phyloP scores from a whole-genome alignment of 1,140 invertebrate genomes.

The Aphaenogaster rudis region DNA sequence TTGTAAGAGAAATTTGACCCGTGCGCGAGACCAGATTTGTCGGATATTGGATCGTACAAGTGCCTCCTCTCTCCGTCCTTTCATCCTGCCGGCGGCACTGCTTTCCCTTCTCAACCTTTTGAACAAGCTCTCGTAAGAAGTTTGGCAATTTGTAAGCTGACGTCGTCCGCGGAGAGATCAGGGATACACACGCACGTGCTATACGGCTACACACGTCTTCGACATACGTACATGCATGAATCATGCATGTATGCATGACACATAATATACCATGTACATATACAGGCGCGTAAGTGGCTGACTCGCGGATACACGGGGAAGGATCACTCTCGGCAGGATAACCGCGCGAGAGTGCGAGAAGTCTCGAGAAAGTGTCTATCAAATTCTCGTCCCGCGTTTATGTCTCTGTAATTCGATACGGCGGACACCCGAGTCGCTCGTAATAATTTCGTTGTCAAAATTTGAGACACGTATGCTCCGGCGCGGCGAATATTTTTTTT shows the following conservation, averaged over 20 bases:
- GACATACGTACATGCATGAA: slow-evolving; percentile 29
- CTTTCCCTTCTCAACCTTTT: slow-evolving; percentile 28
- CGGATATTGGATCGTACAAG: slow-evolving; percentile 73
- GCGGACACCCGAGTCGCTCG: neutral
- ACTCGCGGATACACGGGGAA: slow-evolving; percentile 6
- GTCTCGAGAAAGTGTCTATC: slow-evolving; percentile 50
- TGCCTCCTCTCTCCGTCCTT: slow-evolving; percentile 61
- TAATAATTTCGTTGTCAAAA: slow-evolving; percentile 40
- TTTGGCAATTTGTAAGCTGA: slow-evolving; percentile 74
- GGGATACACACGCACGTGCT: slow-evolving; percentile 53
- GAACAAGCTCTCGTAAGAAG: slow-evolving; percentile 61
- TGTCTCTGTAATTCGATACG: slow-evolving; percentile 11
- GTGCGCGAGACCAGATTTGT: slow-evolving; percentile 52
- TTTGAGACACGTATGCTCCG: slow-evolving; percentile 27
- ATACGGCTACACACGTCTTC: slow-evolving; percentile 12
- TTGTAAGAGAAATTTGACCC: slow-evolving; percentile 61
- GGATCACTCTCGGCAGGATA: slow-evolving; percentile 48
- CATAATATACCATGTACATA: slow-evolving; percentile 59
- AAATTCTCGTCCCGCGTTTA: slow-evolving; percentile 7
- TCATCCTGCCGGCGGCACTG: slow-evolving; percentile 51
- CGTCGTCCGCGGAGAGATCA: slow-evolving; percentile 63
- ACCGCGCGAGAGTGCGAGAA: neutral
- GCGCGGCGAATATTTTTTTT: neutral
- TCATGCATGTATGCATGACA: slow-evolving; percentile 65
- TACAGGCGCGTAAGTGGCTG: slow-evolving; percentile 45